Evolutionary conservation across 2,888 invertebrate species (phyloP).

Genomic region (Steinernema carpocapsae): DNA sequence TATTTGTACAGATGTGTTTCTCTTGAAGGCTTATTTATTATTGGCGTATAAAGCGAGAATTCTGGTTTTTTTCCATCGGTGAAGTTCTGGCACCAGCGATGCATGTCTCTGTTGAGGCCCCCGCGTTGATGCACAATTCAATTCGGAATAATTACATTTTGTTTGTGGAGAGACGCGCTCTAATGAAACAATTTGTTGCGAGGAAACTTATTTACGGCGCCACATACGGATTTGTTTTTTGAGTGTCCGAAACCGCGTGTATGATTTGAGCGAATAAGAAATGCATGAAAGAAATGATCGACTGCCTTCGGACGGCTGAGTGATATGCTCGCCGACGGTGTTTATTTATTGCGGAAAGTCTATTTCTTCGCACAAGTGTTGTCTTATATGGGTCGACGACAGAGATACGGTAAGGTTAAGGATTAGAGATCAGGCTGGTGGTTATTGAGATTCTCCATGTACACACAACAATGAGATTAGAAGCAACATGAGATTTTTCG

Average conservation of each 20-base stretch:
- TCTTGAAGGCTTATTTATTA: background rate
- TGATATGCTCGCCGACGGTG: background rate
- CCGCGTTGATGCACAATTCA: background rate
- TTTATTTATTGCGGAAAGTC: conserved; percentile 12
- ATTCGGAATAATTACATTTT: conserved; percentile 27
- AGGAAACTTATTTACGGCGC: conserved; percentile 1
- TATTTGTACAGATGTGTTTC: conserved; percentile 33
- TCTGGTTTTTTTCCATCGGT: too few relatives aligned
- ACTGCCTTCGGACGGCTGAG: background rate
- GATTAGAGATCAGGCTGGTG: conserved; percentile 14
- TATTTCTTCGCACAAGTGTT: background rate
- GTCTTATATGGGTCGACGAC: background rate
- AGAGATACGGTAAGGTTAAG: background rate
- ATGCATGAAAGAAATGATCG: conserved; percentile 16
- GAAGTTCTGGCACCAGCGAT: too few relatives aligned
- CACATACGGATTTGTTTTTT: conserved; percentile 6
- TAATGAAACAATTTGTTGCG: conserved; percentile 10
- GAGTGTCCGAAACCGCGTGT: background rate
- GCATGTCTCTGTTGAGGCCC: background rate
- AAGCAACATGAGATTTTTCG: conserved; percentile 4
- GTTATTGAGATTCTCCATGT: conserved; percentile 3
- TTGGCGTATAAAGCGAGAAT: background rate
- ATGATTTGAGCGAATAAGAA: conserved; percentile 3
- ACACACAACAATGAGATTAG: background rate
- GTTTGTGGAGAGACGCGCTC: conserved; percentile 1